Evolutionary conservation across 2,113 vertebrate species (phyloP).

Genomic region (Catharus minimus): DNA sequence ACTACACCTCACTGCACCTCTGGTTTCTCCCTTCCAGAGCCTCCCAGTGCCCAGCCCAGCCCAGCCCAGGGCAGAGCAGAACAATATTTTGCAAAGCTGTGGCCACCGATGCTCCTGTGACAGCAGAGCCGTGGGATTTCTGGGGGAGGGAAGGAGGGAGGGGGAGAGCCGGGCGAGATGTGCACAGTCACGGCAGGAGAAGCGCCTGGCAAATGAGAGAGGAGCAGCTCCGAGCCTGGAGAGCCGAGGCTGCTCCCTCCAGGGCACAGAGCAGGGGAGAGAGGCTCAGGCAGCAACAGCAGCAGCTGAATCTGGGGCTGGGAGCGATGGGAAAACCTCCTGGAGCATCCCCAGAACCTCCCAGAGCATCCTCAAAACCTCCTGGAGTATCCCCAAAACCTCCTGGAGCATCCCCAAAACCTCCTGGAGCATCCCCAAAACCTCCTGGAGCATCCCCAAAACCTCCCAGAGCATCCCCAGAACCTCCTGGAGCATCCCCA

Average conservation of each 20-base stretch:
- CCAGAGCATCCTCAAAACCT: too few relatives aligned
- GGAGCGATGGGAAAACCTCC: accelerated
- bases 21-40: accelerated
- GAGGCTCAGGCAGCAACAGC: not conserved
- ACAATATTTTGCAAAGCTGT: not conserved
- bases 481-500: too few relatives aligned
- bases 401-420: too few relatives aligned
- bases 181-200: conserved; percentile 10
- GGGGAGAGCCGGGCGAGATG: not conserved
- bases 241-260: not conserved
- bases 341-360: not conserved
- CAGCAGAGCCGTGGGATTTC: conserved; percentile 8
- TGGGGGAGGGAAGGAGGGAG: not conserved
- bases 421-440: too few relatives aligned
- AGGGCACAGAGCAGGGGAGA: not conserved
- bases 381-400: too few relatives aligned
- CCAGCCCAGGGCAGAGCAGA: not conserved
- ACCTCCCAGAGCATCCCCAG: not conserved
- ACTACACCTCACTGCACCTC: not conserved
- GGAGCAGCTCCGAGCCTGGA: not conserved
- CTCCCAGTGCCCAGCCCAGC: not conserved
- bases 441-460: not conserved
- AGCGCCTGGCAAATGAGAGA: not conserved
- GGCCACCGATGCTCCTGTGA: not conserved
- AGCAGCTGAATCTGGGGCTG: accelerated